Evolutionary conservation across 2,888 invertebrate species (phyloP), one percentile per base, ranked within the genome.

Genomic region (Nomada flava): DNA sequence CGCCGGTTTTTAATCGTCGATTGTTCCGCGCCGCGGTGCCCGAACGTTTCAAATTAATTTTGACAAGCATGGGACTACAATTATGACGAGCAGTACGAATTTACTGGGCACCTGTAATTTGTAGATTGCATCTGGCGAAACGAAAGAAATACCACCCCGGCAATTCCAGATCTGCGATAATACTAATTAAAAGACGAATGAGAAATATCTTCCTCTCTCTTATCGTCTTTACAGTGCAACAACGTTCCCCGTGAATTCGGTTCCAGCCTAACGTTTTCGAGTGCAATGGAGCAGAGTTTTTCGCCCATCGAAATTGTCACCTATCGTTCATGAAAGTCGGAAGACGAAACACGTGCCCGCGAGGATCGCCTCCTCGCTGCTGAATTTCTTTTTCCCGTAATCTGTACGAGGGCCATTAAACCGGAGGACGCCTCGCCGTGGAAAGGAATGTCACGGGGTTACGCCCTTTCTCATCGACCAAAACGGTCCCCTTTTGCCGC

Each of bases 401-500:
- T 87, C 87, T 87, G 82, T 78, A 71, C 63, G 79, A 60, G 64
- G 60, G 42, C 71, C 79, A 86, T 87, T 82, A 87, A 87, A 86
- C 53, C 69, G 74, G 74, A 68, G 70, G 83, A 79, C 57, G 82
- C 29, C 71, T 79, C 69, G 52, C 29, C 76, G 73, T 63, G 68
- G 64, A 80, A 83, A 84, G 79, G 85, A 88, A 88, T 88, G 88
- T 85, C 86, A 84, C 65, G 80, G 84, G 82, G 82, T 84, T 83
- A 85, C 81, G 78, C 77, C 79, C 76, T 88, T 88, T 86, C 78
- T 82, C 84, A 79, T 77, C 79, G 79, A 65, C 76, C 23, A 44
- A 77, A 82, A 77, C 72, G 78, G 73, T 36, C 71, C 65, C 55
- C 29, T 52, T 52, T 79, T 63, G 52, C 52, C 42, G 57, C 11